Evolutionary conservation across 2,113 vertebrate genomes (phyloP).

Genomic region (Progne subis): DNA sequence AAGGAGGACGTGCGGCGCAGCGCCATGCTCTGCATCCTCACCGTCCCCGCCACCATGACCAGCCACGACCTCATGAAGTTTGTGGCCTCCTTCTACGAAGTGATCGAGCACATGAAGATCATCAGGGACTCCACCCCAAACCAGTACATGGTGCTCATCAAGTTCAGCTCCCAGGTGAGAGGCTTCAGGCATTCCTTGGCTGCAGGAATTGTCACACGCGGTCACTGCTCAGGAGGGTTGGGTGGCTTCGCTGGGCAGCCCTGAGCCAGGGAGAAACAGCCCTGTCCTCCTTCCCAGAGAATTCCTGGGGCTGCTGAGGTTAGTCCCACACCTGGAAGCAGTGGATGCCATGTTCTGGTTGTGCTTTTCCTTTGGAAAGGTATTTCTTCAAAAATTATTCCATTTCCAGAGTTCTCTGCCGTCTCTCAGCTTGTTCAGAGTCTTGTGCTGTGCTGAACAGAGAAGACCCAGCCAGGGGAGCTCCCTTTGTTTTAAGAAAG

Average conservation of each 20-base stretch:
- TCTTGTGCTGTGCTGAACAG: background rate
- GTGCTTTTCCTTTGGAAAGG: background rate
- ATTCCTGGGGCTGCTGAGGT: background rate
- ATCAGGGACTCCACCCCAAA: constrained; percentile 97
- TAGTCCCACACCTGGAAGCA: background rate
- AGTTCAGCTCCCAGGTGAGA: constrained; percentile 88
- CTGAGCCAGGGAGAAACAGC: background rate
- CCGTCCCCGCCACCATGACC: constrained; percentile 94
- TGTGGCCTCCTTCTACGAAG: constrained; percentile 94
- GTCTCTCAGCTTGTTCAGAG: fast-evolving
- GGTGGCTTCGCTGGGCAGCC: background rate
- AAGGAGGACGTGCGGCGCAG: constrained; percentile 90
- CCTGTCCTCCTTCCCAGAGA: background rate
- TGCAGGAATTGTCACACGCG: background rate
- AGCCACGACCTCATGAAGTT: constrained; percentile 99
- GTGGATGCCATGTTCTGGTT: background rate
- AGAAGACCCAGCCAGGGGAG: background rate
- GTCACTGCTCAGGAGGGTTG: background rate
- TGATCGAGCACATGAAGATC: constrained; percentile 99
- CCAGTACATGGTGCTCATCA: constrained; percentile 98
- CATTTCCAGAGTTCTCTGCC: background rate
- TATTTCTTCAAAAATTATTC: background rate
- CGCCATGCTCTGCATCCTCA: constrained; percentile 96
- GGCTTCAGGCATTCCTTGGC: background rate
- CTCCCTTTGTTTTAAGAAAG: background rate